Conservation (phyloP, 2,797 vertebrate species). For the Melanotaenia parkinsoni region DNA sequence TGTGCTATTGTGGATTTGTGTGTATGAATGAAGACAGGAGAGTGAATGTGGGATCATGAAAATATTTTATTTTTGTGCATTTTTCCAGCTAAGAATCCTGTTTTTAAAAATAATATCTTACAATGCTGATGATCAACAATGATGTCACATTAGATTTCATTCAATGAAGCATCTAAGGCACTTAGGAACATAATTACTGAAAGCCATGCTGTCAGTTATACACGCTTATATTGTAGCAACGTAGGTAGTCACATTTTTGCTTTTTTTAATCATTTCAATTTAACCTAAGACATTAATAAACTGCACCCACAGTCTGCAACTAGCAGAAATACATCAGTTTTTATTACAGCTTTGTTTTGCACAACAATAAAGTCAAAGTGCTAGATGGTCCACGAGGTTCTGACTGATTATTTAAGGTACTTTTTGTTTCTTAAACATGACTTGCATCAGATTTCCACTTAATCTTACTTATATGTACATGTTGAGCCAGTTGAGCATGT, state of each 20-base stretch:
- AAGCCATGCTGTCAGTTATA: not conserved
- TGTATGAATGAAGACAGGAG: not conserved
- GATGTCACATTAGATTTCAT: not conserved
- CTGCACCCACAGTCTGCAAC: not conserved
- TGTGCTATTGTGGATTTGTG: too few species aligned
- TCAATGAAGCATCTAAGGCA: not conserved
- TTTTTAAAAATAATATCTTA: not conserved
- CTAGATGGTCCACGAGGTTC: not conserved
- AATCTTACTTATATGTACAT: slow-evolving; percentile 83
- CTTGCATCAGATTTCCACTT: not conserved
- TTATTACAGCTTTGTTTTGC: not conserved
- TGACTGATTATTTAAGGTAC: not conserved
- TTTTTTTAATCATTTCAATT: too few species aligned
- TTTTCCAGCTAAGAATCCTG: not conserved
- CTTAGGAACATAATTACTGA: too few species aligned
- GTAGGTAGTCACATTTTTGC: not conserved
- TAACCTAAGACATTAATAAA: not conserved
- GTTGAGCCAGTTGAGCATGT: slow-evolving; percentile 90
- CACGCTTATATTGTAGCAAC: not conserved
- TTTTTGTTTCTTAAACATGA: not conserved
- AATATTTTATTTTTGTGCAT: not conserved
- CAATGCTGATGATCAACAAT: not conserved
- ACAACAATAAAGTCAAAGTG: not conserved
- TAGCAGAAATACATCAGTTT: not conserved
- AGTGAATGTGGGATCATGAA: not conserved